These are phyloP conservation scores for Drosophila koepferae DNA, from an alignment of 2,888 invertebrate species.

Conservation along the genomic window DNA sequence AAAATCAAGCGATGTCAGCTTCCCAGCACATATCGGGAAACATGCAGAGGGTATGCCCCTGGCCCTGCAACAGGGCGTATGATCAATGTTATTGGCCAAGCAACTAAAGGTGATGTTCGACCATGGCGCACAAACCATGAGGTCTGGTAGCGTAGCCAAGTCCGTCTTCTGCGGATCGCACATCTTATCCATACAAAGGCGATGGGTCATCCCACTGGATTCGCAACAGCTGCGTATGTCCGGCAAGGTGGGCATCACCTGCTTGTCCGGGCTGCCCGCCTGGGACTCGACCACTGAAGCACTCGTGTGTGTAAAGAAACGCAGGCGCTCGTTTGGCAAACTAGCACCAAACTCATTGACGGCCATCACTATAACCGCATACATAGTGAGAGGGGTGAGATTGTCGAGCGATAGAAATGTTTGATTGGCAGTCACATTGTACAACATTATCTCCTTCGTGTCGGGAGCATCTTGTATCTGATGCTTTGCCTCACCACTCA, in stretches of 20 bases:
- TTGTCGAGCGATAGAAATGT: constrained; percentile 88
- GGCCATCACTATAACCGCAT: constrained; percentile 91
- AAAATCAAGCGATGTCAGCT: constrained; percentile 91
- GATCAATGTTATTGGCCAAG: constrained; percentile 92
- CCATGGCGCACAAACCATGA: constrained; percentile 96
- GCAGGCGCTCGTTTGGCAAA: constrained; percentile 90
- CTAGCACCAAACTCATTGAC: constrained; percentile 91
- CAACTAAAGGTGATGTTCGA: constrained; percentile 92
- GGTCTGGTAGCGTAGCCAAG: constrained; percentile 87
- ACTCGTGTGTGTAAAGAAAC: constrained; percentile 87
- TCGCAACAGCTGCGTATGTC: constrained; percentile 91
- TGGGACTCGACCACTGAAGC: constrained; percentile 87
- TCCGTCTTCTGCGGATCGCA: constrained; percentile 90
- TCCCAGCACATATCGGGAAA: constrained; percentile 91
- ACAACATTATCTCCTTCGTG: constrained; percentile 71
- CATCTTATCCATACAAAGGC: constrained; percentile 91
- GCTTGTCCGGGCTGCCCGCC: constrained; percentile 87
- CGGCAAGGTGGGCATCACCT: constrained; percentile 89
- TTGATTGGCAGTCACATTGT: constrained; percentile 87
- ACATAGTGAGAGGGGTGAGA: constrained; percentile 92
- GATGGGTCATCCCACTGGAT: constrained; percentile 90
- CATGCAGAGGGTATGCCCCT: constrained; percentile 91
- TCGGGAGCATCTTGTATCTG: constrained; percentile 32
- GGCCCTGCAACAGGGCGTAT: constrained; percentile 91
- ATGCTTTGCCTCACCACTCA: constrained; percentile 62